These are phyloP conservation scores for Sparus aurata DNA, from an alignment of 2,797 vertebrate species.

Conservation along the genomic window DNA sequence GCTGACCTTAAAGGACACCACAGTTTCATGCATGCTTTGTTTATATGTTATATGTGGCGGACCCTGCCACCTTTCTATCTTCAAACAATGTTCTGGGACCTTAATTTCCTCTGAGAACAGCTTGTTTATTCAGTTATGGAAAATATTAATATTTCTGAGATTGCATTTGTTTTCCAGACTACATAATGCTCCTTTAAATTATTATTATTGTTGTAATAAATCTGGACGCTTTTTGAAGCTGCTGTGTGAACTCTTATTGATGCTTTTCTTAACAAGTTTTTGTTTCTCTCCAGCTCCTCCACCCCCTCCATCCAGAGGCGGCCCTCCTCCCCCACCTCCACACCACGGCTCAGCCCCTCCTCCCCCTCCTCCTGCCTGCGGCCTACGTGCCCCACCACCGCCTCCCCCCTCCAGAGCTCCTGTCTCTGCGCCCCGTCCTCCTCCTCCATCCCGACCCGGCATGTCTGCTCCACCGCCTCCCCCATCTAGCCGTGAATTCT, in stretches of 20 bases:
- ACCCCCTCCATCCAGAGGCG: slow-evolving; percentile 82
- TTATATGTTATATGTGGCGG: no score
- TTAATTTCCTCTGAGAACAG: no score
- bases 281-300: slow-evolving; percentile 76
- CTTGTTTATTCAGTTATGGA: no score
- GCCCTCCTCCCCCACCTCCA: slow-evolving; percentile 80
- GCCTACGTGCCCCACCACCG: slow-evolving; percentile 91
- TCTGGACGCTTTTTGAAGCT: background rate
- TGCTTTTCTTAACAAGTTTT: background rate
- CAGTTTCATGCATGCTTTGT: no score
- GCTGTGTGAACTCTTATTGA: slow-evolving; percentile 4
- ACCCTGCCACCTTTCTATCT: no score
- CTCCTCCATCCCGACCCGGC: slow-evolving; percentile 91
- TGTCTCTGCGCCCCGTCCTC: slow-evolving; percentile 87
- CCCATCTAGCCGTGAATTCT: slow-evolving; percentile 76
- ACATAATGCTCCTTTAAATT: no score
- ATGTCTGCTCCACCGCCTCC: slow-evolving; percentile 90
- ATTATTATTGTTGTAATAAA: background rate
- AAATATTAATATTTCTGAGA: no score
- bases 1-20: no score
- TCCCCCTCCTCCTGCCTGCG: slow-evolving; percentile 88
- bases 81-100: no score
- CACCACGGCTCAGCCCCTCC: slow-evolving; percentile 80
- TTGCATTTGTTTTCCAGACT: no score
- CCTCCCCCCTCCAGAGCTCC: slow-evolving; percentile 89